Evolutionary conservation across 2,797 vertebrate genomes (phyloP).

Genomic region (Malurus leucopterus): DNA sequence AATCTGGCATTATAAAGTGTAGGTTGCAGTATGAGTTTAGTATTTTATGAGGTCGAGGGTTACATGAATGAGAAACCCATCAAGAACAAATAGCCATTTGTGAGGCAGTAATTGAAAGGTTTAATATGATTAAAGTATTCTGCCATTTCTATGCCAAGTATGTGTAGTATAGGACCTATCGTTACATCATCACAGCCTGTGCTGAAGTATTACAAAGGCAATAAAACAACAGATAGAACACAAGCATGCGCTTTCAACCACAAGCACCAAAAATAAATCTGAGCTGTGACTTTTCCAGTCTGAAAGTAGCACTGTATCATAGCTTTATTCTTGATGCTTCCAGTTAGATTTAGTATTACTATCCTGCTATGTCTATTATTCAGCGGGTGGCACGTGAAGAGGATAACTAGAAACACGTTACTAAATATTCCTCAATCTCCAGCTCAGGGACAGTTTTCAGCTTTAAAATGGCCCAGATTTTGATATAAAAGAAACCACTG

Average conservation of each 20-base stretch:
- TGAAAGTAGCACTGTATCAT: not conserved
- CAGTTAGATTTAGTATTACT: not conserved
- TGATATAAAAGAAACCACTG: not conserved
- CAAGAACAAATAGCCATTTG: conserved; percentile 18
- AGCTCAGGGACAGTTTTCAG: not conserved
- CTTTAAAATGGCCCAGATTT: not conserved
- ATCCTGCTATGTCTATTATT: not conserved
- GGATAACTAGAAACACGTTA: not conserved
- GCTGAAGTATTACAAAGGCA: not conserved
- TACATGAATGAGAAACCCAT: conserved; percentile 41
- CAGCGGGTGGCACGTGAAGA: not conserved
- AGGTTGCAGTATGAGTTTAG: conserved; percentile 21
- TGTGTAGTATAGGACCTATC: not conserved
- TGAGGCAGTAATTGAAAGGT: conserved; percentile 15
- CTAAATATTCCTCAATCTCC: not conserved
- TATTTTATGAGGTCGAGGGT: conserved; percentile 50
- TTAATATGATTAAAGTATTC: not conserved
- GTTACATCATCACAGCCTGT: not conserved
- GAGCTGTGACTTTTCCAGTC: not conserved
- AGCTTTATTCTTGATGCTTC: not conserved
- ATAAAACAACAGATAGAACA: not conserved
- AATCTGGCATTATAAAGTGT: conserved; percentile 3
- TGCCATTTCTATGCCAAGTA: not conserved
- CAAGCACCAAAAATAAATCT: not conserved
- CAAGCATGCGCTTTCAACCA: not conserved